Evolutionary conservation across 2,888 invertebrate genomes (phyloP).

Genomic region (Drosophila pseudotalamancana): DNA sequence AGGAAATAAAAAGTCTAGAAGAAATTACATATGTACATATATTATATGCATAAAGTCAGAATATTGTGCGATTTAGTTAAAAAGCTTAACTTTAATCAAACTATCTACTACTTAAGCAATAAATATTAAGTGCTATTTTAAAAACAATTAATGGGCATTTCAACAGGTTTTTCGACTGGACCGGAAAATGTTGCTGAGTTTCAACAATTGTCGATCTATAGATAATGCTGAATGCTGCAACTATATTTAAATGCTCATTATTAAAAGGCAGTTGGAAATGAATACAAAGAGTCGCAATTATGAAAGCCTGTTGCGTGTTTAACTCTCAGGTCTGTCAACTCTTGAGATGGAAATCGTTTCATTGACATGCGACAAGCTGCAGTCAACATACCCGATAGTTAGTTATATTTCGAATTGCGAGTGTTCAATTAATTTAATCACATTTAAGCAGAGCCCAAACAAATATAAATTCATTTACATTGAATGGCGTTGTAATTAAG

Average conservation of each 20-base stretch:
- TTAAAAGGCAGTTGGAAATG: conserved; percentile 1
- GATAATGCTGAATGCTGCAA: not conserved
- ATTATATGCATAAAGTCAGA: too few species aligned
- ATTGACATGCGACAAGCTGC: conserved; percentile 21
- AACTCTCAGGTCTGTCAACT: conserved; percentile 15
- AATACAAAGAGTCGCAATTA: conserved; percentile 13
- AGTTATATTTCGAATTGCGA: not conserved
- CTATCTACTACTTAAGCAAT: too few species aligned
- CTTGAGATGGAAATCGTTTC: conserved; percentile 26
- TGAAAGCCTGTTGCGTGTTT: conserved; percentile 1
- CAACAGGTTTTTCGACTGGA: too few species aligned
- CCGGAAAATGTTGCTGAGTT: too few species aligned
- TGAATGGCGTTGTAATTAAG: conserved; percentile 66
- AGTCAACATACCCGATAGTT: conserved; percentile 5
- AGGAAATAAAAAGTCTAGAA: too few species aligned
- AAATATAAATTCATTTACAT: conserved; percentile 66
- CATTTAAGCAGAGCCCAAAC: conserved; percentile 51
- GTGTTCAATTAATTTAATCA: conserved; percentile 68
- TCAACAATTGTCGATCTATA: not conserved
- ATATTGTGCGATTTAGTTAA: too few species aligned
- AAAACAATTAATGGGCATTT: too few species aligned
- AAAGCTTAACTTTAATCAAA: too few species aligned
- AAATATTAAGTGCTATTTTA: too few species aligned
- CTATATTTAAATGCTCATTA: not conserved
- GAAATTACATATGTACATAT: too few species aligned